These are phyloP conservation scores for Gisinianus flammeolus DNA, from an alignment of 2,888 invertebrate genomes.

Conservation along the genomic window DNA sequence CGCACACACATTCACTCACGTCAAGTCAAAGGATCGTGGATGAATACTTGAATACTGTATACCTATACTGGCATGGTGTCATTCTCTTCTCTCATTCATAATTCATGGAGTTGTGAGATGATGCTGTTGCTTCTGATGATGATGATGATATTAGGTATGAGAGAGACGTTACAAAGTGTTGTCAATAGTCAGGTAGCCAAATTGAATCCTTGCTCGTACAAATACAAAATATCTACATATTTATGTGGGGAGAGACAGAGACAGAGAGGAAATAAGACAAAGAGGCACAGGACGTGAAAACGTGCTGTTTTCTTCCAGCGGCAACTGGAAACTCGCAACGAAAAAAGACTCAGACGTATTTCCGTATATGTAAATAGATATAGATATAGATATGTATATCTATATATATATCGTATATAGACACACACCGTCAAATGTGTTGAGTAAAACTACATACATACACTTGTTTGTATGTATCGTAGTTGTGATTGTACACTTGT, in stretches of 20 bases:
- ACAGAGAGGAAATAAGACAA: neutral
- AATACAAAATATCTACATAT: neutral
- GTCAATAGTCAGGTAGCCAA: neutral
- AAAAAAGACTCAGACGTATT: neutral
- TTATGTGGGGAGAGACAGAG: neutral
- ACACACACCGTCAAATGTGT: no score
- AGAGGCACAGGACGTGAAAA: constrained; percentile 7
- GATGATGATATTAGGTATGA: neutral
- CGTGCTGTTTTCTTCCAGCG: neutral
- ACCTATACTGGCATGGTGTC: no score
- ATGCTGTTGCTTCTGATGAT: neutral
- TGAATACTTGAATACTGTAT: no score
- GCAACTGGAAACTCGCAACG: neutral
- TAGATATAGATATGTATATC: neutral
- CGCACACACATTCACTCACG: no score
- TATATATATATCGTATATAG: no score
- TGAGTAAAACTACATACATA: no score
- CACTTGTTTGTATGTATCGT: no score
- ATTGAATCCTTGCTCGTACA: neutral
- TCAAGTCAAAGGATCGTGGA: no score
- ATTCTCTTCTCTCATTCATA: neutral
- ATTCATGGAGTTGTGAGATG: neutral
- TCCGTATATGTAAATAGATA: neutral
- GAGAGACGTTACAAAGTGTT: neutral
- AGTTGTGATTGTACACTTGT: no score